These are phyloP conservation scores for Oscheius sp. DNA, from an alignment of 2,888 invertebrate species.

Conservation along the genomic window DNA sequence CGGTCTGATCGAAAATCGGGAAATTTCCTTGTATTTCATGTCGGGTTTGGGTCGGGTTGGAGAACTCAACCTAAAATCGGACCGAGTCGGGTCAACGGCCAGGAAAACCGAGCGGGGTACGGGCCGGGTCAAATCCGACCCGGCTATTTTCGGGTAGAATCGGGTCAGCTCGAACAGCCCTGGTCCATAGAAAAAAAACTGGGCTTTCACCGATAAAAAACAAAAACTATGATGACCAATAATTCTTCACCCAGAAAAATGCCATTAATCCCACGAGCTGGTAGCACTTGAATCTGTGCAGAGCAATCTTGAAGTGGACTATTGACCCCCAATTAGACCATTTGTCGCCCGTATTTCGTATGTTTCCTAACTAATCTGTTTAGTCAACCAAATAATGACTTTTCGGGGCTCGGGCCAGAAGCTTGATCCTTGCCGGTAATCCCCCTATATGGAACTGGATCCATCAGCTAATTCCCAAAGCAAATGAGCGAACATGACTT, in stretches of 20 bases:
- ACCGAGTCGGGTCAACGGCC: too few species aligned
- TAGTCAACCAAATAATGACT: background rate
- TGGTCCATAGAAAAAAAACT: background rate
- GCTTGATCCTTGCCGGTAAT: conserved; percentile 17
- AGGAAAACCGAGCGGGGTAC: too few species aligned
- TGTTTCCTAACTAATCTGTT: conserved; percentile 27
- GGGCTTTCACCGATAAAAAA: background rate
- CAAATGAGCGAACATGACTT: background rate
- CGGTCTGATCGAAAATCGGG: too few species aligned
- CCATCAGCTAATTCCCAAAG: background rate
- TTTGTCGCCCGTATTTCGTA: conserved; percentile 25
- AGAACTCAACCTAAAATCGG: too few species aligned
- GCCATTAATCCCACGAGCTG: too few species aligned
- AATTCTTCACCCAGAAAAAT: too few species aligned
- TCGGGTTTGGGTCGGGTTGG: too few species aligned
- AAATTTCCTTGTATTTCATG: too few species aligned
- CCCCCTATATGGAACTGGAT: background rate
- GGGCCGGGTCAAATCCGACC: too few species aligned
- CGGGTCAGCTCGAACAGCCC: too few species aligned
- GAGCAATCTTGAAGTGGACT: conserved; percentile 14
- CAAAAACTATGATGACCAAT: background rate
- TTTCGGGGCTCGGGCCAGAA: background rate
- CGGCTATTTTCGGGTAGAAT: too few species aligned
- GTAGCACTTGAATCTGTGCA: background rate
- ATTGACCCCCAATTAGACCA: conserved; percentile 34